Base-by-base conservation (phyloP, 2,888 invertebrate genomes). In the Cheilosia soror region DNA sequence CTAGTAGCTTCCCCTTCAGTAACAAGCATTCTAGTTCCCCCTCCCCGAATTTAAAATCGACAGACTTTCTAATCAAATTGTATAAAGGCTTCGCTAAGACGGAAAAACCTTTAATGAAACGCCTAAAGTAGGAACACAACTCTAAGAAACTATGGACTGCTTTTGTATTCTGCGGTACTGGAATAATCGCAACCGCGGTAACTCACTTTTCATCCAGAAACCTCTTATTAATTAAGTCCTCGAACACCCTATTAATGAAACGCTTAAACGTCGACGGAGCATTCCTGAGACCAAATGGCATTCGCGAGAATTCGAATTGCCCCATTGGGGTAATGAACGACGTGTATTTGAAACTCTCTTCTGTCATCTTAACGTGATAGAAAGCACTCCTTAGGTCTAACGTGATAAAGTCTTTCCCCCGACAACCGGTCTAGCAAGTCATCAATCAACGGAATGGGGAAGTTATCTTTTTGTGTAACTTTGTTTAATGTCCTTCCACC, bases 201-300 rank as follows among this genome's bases (percentile, higher is more conserved):
- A 31, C 6, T 31, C 31, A 5, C 31, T 31, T 31, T 6, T 31
- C 31, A 31, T 31, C 31, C 6, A 2, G 31, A 6, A 31, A 31
- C 31, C 6, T 31, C 6, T 31, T 31, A n/a, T n/a, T n/a, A n/a
- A 31, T 31, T 6, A 31, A 40, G 0, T 40, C 40, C 13, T 40
- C 9, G 13, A 40, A 40, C 13, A 13, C 13, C 40, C 13, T 40
- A 13, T 40, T 40, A 40, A 40, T 40, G 13, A 47, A 15, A 20
- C 47, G 47, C 20, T 51, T 27, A 29, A 51, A 25, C 51, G 51
- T 27, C 51, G 55, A 55, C 55, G 55, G 31, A 37, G 37, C 57
- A 33, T 57, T 33, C 20, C n/a, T 55, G 37, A 57, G 57, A 20
- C 15, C 33, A 37, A 57, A 57, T 31, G 57, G 33, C 33, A 57